phyloP scores from a whole-genome alignment of 2,888 invertebrate species.

The Lochmaea capreae region DNA sequence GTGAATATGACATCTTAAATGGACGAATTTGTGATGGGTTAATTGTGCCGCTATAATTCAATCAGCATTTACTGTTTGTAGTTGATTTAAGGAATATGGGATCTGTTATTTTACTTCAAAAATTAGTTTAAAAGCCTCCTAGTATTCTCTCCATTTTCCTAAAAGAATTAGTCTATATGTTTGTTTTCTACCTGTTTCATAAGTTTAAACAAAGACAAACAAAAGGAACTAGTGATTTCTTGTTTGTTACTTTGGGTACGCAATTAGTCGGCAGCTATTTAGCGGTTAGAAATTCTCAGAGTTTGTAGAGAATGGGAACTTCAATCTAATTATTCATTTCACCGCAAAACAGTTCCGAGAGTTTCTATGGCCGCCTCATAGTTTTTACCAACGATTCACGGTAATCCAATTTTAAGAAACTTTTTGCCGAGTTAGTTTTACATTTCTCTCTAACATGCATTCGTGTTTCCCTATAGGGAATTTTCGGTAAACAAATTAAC shows the following conservation, averaged over 20 bases:
- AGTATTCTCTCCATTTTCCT: background rate
- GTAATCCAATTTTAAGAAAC: conserved; percentile 33
- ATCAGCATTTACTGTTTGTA: too few relatives aligned
- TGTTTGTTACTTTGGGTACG: conserved; percentile 43
- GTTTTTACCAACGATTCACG: conserved; percentile 31
- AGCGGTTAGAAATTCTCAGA: conserved; percentile 34
- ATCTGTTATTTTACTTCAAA: too few relatives aligned
- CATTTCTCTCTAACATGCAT: conserved; percentile 6
- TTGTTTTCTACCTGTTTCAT: conserved; percentile 35
- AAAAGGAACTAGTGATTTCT: conserved; percentile 39
- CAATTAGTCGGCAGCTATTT: conserved; percentile 43
- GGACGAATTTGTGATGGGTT: too few relatives aligned
- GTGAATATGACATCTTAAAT: too few relatives aligned
- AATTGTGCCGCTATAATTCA: too few relatives aligned
- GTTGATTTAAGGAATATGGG: too few relatives aligned
- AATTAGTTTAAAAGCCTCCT: too few relatives aligned
- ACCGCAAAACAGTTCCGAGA: conserved; percentile 33
- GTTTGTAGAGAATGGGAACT: conserved; percentile 35
- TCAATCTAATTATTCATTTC: conserved; percentile 40
- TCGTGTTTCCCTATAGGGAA: background rate
- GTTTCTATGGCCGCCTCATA: conserved; percentile 32
- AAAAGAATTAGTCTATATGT: conserved; percentile 17
- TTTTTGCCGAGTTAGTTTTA: conserved; percentile 22
- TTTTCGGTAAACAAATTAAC: conserved; percentile 16
- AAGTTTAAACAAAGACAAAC: conserved; percentile 36